These are phyloP conservation scores for Euphonia xanthogaster DNA, from an alignment of 2,797 vertebrate genomes.

Conservation along the genomic window DNA sequence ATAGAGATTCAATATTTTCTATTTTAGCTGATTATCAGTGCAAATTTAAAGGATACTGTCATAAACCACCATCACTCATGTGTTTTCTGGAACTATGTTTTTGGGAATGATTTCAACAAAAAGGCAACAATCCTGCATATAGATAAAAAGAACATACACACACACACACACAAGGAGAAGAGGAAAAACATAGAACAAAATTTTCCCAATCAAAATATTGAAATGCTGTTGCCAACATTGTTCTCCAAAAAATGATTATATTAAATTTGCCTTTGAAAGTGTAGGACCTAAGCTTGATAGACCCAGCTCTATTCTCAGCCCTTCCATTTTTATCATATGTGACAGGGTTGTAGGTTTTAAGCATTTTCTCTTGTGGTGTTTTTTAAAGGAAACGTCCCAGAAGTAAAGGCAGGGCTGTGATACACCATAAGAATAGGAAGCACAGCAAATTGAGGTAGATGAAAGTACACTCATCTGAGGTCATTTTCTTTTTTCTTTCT, in stretches of 20 bases:
- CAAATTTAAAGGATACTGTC: not conserved
- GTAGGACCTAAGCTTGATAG: not conserved
- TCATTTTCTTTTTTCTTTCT: not conserved
- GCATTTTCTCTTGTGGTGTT: too few relatives aligned
- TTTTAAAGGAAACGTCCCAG: too few relatives aligned
- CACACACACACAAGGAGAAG: not conserved
- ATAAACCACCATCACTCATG: not conserved
- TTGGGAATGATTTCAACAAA: not conserved
- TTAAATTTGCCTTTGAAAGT: not conserved
- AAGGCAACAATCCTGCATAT: not conserved
- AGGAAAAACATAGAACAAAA: rapidly evolving
- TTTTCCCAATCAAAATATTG: rapidly evolving
- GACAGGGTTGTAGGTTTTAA: not conserved
- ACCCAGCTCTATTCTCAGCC: not conserved
- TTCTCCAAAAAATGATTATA: not conserved
- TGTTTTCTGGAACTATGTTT: not conserved
- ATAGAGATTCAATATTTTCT: not conserved
- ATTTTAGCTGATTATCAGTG: not conserved
- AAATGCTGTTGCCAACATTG: not conserved
- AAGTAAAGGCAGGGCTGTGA: too few relatives aligned
- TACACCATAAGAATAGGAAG: too few relatives aligned
- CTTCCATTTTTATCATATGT: not conserved
- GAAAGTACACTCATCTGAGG: not conserved
- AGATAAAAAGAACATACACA: not conserved
- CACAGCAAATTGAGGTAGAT: not conserved